These are phyloP conservation scores for Tricholauxania praeusta DNA, from an alignment of 2,888 invertebrate species.

Conservation along the genomic window DNA sequence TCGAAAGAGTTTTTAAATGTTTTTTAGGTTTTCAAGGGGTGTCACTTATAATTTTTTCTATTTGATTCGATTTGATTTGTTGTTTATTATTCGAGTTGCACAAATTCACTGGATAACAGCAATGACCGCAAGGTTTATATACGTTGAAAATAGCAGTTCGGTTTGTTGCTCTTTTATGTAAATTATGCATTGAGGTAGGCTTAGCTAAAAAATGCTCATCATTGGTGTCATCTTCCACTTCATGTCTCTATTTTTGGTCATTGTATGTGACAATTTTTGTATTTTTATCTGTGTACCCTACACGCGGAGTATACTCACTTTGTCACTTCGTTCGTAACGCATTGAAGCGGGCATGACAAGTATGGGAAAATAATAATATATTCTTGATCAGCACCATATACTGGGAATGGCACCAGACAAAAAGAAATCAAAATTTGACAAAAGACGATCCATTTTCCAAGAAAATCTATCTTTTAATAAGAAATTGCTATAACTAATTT, in stretches of 20 bases:
- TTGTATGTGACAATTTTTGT: neutral
- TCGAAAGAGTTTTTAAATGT: neutral
- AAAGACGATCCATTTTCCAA: too few relatives aligned
- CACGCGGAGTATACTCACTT: too few relatives aligned
- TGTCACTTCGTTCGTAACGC: too few relatives aligned
- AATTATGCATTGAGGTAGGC: constrained; percentile 24
- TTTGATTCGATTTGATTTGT: neutral
- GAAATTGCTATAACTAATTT: too few relatives aligned
- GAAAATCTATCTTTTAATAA: too few relatives aligned
- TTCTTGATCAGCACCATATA: too few relatives aligned
- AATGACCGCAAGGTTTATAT: constrained; percentile 58
- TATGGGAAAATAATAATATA: too few relatives aligned
- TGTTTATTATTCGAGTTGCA: constrained; percentile 13
- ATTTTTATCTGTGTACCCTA: neutral
- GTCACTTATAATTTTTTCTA: neutral
- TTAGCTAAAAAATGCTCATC: neutral
- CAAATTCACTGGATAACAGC: constrained; percentile 54
- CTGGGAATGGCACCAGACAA: too few relatives aligned
- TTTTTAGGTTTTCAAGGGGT: constrained; percentile 8
- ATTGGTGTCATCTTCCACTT: too few relatives aligned
- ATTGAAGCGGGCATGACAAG: too few relatives aligned
- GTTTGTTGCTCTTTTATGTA: constrained; percentile 16
- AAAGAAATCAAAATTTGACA: too few relatives aligned
- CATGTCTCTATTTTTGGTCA: neutral
- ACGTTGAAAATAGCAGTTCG: constrained; percentile 37